Base-by-base conservation (phyloP, 2,888 invertebrate species). In the Sepiola atlantica region DNA sequence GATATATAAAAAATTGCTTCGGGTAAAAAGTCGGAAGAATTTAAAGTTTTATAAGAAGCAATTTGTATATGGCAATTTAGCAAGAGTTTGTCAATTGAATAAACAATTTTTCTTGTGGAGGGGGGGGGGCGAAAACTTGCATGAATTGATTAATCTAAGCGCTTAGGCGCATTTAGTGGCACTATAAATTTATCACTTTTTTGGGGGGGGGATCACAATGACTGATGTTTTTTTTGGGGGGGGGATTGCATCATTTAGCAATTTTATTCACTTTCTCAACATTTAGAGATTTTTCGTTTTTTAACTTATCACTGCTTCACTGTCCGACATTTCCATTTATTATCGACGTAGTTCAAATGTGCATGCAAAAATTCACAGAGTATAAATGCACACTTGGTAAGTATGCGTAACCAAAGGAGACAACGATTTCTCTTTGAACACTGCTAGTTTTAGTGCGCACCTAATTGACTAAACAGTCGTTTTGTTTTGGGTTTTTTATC, bases 361-460 rank as follows among this genome's bases (percentile, higher is more conserved):
- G 77, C 77, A 77, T 77, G 77, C 77, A 14, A 77, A 12, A 77
- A 16, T 12, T 77, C 77, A 77, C 16, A 77, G n/a, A 77, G 14
- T n/a, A 14, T 77, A 77, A 77, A 77, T 77, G 77, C 77, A 77
- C 77, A 77, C 77, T n/a, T n/a, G 77, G 77, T 77, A 77, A 77
- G 77, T 77, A 77, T 77, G 16, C 14, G 77, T 77, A 77, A 45
- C n/a, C n/a, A n/a, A 77, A 21, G n/a, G 32, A n/a, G 32, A 21
- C n/a, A 28, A 77, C 28, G 77, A n/a, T 77, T 77, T n/a, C 28
- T 77, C 28, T 77, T 10, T n/a, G n/a, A 77, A n/a, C n/a, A 32
- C n/a, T n/a, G 77, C 14, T 77, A 77, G 77, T 77, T n/a, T 77
- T 77, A 77, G 32, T 77, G 77, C n/a, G 77, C 77, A 32, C 77